Percentiles rank a stretch among this genome's conserved stretches.
These are phyloP conservation scores for Calephelis perditalis DNA, from an alignment of 2,888 invertebrate genomes.

Conservation along the genomic window DNA sequence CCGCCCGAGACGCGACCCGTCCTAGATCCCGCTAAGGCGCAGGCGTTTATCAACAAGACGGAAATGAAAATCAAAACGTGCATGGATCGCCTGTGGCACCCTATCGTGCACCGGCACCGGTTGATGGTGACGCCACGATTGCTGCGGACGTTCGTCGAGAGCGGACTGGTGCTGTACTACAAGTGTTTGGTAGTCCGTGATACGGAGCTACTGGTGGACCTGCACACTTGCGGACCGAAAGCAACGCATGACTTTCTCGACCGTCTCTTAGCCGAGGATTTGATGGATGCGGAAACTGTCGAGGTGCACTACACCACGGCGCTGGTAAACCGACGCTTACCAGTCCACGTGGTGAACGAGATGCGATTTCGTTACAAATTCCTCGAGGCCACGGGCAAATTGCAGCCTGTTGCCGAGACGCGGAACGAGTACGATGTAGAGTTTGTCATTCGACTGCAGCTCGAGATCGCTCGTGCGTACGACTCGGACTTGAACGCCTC, in stretches of 20 bases:
- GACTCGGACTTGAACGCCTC: too few relatives aligned
- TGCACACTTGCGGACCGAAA: slow-evolving; percentile 11
- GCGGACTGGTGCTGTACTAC: slow-evolving; percentile 14
- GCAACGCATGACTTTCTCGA: slow-evolving; percentile 9
- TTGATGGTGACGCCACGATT: slow-evolving; percentile 13
- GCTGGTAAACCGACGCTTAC: too few relatives aligned
- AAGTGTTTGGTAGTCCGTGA: slow-evolving; percentile 6
- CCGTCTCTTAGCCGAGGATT: slow-evolving; percentile 9
- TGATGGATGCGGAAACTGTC: slow-evolving; percentile 11
- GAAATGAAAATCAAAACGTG: slow-evolving; percentile 12
- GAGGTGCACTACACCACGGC: slow-evolving; percentile 13
- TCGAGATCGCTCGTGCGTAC: background rate
- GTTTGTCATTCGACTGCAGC: slow-evolving; percentile 9
- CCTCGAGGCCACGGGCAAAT: slow-evolving; percentile 11
- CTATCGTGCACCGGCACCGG: slow-evolving; percentile 13
- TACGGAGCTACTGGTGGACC: slow-evolving; percentile 12
- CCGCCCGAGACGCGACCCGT: slow-evolving; percentile 7
- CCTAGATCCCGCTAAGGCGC: slow-evolving; percentile 11
- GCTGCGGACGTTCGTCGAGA: slow-evolving; percentile 11
- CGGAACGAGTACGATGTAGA: slow-evolving; percentile 9
- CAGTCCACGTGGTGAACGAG: too few relatives aligned
- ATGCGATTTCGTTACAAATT: slow-evolving; percentile 13
- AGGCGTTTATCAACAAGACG: slow-evolving; percentile 11
- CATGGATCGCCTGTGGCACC: slow-evolving; percentile 13
- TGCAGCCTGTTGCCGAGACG: slow-evolving; percentile 5